These are phyloP conservation scores for Lepeophtheirus nordmannii DNA, from an alignment of 2,888 invertebrate genomes.

Conservation along the genomic window DNA sequence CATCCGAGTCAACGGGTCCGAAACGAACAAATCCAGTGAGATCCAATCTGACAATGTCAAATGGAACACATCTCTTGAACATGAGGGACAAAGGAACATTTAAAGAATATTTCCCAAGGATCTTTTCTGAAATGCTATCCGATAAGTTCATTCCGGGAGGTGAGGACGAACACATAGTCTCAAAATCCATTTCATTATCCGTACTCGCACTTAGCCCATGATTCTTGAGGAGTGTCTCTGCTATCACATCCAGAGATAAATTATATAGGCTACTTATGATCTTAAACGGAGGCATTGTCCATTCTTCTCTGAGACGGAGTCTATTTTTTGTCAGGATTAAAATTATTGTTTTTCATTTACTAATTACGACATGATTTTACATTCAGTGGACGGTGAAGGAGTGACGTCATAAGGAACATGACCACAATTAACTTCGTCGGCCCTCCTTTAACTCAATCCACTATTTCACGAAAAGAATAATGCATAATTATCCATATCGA, in stretches of 20 bases:
- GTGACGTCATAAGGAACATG: no score
- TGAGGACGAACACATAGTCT: neutral
- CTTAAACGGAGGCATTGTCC: neutral
- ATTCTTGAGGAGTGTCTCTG: slow-evolving; percentile 2
- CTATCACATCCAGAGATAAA: neutral
- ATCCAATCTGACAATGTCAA: neutral
- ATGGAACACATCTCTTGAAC: neutral
- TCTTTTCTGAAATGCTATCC: neutral
- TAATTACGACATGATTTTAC: no score
- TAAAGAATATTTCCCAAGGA: neutral
- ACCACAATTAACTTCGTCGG: no score
- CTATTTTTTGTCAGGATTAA: no score
- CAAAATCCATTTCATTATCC: no score
- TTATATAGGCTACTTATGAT: neutral
- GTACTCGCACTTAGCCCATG: neutral
- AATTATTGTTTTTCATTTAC: no score
- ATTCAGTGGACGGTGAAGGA: no score
- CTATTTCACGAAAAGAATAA: no score
- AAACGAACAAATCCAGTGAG: slow-evolving; percentile 20
- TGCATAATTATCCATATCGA: no score
- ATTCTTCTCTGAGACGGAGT: no score
- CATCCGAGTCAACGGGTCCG: slow-evolving; percentile 51
- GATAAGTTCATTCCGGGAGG: neutral
- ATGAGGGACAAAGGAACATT: neutral
- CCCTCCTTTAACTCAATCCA: no score